Conservation (phyloP, 1,140 invertebrate genomes). For the Aradophagus sp. region DNA sequence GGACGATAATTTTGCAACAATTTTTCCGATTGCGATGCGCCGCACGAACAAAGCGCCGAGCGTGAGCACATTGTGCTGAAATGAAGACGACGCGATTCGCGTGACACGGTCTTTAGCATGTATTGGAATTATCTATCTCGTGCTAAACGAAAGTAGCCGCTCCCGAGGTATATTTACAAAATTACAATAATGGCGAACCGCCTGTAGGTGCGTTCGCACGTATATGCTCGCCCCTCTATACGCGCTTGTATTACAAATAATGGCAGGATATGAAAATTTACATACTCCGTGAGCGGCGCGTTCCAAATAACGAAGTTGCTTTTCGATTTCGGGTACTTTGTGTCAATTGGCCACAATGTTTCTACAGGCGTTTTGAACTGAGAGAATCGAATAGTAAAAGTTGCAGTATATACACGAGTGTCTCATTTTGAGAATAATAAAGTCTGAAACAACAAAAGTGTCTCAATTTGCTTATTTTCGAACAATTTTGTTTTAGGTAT, state of each 20-base stretch:
- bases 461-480: no score
- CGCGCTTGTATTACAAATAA: constrained; percentile 44
- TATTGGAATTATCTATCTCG: constrained; percentile 51
- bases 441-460: no score
- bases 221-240: constrained; percentile 37
- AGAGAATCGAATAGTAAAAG: no score
- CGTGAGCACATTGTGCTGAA: constrained; percentile 45
- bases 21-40: constrained; percentile 37
- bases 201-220: constrained; percentile 51
- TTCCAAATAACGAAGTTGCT: constrained; percentile 13
- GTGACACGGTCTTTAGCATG: constrained; percentile 54
- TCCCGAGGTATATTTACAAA: constrained; percentile 56
- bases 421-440: no score
- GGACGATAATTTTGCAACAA: constrained; percentile 30
- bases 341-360: constrained; percentile 12
- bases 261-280: constrained; percentile 51
- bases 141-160: constrained; percentile 55
- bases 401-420: no score
- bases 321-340: constrained; percentile 16
- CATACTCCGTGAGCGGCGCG: constrained; percentile 24
- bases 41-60: constrained; percentile 22
- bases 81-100: constrained; percentile 52
- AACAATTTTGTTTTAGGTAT: no score
- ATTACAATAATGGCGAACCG: constrained; percentile 51
- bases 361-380: no score